A percentile compares a stretch with the other conserved stretches of the same genome.
Evolutionary conservation across 2,797 vertebrate genomes (phyloP).

Genomic region (Tympanoctomys barrerae): DNA sequence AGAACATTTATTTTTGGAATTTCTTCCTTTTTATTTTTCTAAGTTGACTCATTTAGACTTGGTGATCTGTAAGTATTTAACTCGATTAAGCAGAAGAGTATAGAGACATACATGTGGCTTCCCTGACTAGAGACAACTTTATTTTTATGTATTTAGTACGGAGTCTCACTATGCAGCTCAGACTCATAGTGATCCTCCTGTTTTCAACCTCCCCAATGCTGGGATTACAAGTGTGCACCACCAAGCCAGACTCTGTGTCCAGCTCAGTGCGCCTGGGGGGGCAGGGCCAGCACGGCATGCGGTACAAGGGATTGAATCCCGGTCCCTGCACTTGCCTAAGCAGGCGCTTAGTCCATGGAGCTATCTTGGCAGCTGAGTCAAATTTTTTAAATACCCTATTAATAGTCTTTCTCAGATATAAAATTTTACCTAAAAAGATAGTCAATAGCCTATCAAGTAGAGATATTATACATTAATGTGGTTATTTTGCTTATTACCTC

Average conservation of each 20-base stretch:
- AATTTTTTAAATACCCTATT: background rate
- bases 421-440: background rate
- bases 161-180: too few species aligned
- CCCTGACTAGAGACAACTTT: background rate
- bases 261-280: too few species aligned
- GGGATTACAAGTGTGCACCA: too few species aligned
- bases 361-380: background rate
- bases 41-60: conserved; percentile 52
- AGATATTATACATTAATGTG: background rate
- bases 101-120: background rate
- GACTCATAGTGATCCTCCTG: too few species aligned
- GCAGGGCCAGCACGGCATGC: too few species aligned
- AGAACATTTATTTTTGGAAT: background rate
- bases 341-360: too few species aligned
- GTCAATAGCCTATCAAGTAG: background rate
- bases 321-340: too few species aligned
- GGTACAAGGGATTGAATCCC: too few species aligned
- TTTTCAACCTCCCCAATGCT: too few species aligned
- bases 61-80: background rate
- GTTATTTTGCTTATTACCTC: conserved; percentile 54
- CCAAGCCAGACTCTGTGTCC: too few species aligned
- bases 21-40: conserved; percentile 38
- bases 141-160: background rate
- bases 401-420: too few species aligned
- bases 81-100: background rate